Conservation (phyloP, 1,140 invertebrate species). For the Sitophilus oryzae region DNA sequence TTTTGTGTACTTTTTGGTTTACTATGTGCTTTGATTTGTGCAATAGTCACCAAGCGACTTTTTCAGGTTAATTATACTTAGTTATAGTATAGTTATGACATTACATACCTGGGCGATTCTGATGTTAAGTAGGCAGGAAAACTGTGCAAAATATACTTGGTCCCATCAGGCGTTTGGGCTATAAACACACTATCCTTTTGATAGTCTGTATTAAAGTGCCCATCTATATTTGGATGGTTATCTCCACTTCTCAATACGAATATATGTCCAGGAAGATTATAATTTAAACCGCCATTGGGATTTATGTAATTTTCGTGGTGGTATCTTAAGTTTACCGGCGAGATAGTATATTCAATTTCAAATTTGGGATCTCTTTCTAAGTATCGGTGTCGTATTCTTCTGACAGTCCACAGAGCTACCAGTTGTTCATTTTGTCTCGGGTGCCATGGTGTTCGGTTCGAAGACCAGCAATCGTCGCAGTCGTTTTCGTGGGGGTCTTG, state of each 20-base stretch:
- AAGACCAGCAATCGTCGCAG: slow-evolving; percentile 42
- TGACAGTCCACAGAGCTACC: slow-evolving; percentile 57
- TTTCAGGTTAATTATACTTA: too few species aligned
- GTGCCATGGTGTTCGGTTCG: too few species aligned
- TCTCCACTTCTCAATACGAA: slow-evolving; percentile 31
- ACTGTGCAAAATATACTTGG: slow-evolving; percentile 33
- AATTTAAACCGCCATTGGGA: slow-evolving; percentile 32
- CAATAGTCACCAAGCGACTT: too few species aligned
- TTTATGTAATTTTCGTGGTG: not conserved
- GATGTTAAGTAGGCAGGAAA: slow-evolving; percentile 24
- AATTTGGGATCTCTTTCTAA: slow-evolving; percentile 47
- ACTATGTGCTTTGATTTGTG: too few species aligned
- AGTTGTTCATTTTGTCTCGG: slow-evolving; percentile 43
- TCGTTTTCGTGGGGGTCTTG: slow-evolving; percentile 51
- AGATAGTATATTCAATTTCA: slow-evolving; percentile 58
- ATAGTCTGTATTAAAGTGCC: slow-evolving; percentile 11
- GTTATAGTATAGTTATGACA: not conserved
- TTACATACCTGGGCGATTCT: slow-evolving; percentile 8
- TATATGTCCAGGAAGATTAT: slow-evolving; percentile 38
- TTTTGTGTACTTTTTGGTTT: too few species aligned
- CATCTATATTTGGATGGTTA: slow-evolving; percentile 5
- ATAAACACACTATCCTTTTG: slow-evolving; percentile 26
- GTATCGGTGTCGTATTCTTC: slow-evolving; percentile 56
- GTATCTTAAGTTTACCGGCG: slow-evolving; percentile 42
- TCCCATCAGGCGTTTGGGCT: slow-evolving; percentile 28